These are phyloP conservation scores for Oryzias melastigma DNA, from an alignment of 2,113 vertebrate species.

Conservation along the genomic window DNA sequence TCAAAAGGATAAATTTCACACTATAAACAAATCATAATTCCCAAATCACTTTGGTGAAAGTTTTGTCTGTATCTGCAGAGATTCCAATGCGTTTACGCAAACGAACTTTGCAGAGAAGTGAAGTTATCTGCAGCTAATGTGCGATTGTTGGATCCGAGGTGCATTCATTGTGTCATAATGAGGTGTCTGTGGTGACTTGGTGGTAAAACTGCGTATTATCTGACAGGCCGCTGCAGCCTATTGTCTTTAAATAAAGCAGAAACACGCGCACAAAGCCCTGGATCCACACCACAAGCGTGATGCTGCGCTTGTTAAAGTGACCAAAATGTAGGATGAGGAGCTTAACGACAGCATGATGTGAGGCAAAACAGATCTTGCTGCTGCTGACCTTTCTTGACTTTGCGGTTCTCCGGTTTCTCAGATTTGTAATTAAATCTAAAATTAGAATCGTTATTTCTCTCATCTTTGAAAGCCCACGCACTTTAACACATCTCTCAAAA, in stretches of 20 bases:
- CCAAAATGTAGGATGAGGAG: slow-evolving; percentile 54
- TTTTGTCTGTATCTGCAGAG: not conserved
- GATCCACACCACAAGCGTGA: slow-evolving; percentile 52
- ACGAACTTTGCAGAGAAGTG: not conserved
- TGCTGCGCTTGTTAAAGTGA: slow-evolving; percentile 66
- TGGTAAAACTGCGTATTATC: slow-evolving; percentile 53
- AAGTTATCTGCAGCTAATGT: slow-evolving; percentile 11
- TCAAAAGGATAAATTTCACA: slow-evolving; percentile 2
- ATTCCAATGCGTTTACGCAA: not conserved
- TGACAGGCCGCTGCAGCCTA: slow-evolving; percentile 47
- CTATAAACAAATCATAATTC: slow-evolving; percentile 2
- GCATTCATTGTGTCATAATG: slow-evolving; percentile 20
- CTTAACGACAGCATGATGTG: slow-evolving; percentile 54
- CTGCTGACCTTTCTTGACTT: not conserved
- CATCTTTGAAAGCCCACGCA: no score
- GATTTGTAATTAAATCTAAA: not conserved
- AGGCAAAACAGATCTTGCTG: not conserved
- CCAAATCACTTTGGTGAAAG: not conserved
- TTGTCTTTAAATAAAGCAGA: slow-evolving; percentile 50
- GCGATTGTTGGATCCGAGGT: slow-evolving; percentile 8
- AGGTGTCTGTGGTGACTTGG: slow-evolving; percentile 41
- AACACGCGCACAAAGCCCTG: slow-evolving; percentile 28
- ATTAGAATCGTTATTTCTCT: no score
- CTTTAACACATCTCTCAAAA: no score
- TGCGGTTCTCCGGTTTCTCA: not conserved